Percentiles rank a stretch among this genome's conserved stretches.
phyloP scores from a whole-genome alignment of 2,888 invertebrate species.

The Argyresthia albistria region DNA sequence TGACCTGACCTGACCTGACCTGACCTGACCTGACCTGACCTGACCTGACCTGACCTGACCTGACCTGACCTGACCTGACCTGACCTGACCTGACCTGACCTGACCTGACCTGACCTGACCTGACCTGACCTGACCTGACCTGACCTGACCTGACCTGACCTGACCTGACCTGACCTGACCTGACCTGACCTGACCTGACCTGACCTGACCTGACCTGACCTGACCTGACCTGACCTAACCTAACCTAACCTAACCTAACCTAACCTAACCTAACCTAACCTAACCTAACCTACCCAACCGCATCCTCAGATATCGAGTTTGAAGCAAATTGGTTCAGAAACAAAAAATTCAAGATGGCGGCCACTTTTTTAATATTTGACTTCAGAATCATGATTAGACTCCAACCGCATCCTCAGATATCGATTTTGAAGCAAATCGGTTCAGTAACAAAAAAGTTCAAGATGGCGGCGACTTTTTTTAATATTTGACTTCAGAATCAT shows the following conservation, averaged over 20 bases:
- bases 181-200: constrained; percentile 19
- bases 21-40: constrained; percentile 10
- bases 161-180: constrained; percentile 21
- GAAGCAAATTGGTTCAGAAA: too few relatives aligned
- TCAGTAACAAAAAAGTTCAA: too few relatives aligned
- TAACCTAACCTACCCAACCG: constrained; percentile 8
- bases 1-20: constrained; percentile 9
- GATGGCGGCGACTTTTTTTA: too few relatives aligned
- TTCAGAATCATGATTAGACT: too few relatives aligned
- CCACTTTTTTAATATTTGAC: too few relatives aligned
- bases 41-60: constrained; percentile 9
- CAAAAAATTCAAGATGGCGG: too few relatives aligned
- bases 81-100: constrained; percentile 10
- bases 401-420: too few relatives aligned
- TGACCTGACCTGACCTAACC: constrained; percentile 6
- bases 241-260: constrained; percentile 3
- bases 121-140: constrained; percentile 11
- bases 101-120: constrained; percentile 10
- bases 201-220: constrained; percentile 6
- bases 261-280: constrained; percentile 6
- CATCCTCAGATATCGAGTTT: too few relatives aligned
- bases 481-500: too few relatives aligned
- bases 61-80: constrained; percentile 9
- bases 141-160: constrained; percentile 16
- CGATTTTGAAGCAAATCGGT: too few relatives aligned